Evolutionary conservation across 2,113 vertebrate genomes (phyloP).

Genomic region (Dunckerocampus dactyliophorus): DNA sequence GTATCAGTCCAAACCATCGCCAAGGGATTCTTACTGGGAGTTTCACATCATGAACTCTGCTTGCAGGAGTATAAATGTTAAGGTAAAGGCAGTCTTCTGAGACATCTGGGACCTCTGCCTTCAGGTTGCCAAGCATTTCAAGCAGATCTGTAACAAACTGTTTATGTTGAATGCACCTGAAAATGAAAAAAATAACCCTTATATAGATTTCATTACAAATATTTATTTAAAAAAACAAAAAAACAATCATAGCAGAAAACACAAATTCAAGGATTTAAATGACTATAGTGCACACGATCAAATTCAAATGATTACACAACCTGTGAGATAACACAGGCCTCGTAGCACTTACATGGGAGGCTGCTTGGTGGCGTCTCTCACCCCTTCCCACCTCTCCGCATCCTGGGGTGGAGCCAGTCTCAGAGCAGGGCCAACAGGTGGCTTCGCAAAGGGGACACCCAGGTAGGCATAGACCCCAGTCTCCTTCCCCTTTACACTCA

Average conservation of each 20-base stretch:
- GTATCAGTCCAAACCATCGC: neutral
- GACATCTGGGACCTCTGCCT: slow-evolving; percentile 24
- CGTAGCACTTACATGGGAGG: slow-evolving; percentile 72
- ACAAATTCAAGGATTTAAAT: neutral
- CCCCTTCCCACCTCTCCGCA: slow-evolving; percentile 72
- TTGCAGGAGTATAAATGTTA: slow-evolving; percentile 69
- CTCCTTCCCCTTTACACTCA: slow-evolving; percentile 67
- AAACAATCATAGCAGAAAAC: neutral
- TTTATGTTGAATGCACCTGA: slow-evolving; percentile 64
- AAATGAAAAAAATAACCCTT: slow-evolving; percentile 9
- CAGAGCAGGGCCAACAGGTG: slow-evolving; percentile 74
- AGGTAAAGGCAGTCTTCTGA: slow-evolving; percentile 78
- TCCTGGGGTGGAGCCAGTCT: slow-evolving; percentile 78
- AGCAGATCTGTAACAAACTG: accelerated
- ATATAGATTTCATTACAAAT: neutral
- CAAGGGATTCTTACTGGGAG: slow-evolving; percentile 64
- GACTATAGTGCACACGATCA: too few species aligned
- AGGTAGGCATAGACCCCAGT: slow-evolving; percentile 72
- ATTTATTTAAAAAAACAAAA: neutral
- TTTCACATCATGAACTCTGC: slow-evolving; percentile 47
- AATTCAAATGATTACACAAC: neutral
- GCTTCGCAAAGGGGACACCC: slow-evolving; percentile 84
- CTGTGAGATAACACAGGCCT: too few species aligned
- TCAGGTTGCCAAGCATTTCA: accelerated
- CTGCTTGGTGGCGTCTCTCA: slow-evolving; percentile 75